A percentile compares a stretch with the other conserved stretches of the same genome.
phyloP scores from a whole-genome alignment of 2,797 vertebrate genomes.

The Falco biarmicus region DNA sequence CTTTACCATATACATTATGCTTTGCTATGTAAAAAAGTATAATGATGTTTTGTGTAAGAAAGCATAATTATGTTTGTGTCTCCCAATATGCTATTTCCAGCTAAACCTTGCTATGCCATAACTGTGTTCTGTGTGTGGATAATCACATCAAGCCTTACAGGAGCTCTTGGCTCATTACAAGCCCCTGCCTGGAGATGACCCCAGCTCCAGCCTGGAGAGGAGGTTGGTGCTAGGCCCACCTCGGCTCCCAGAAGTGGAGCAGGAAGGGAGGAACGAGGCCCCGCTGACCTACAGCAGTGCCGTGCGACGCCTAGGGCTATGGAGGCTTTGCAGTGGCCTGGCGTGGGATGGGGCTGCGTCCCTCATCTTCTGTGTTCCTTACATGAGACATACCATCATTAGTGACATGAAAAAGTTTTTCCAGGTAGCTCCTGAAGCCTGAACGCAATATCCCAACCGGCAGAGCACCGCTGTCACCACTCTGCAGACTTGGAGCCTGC shows the following conservation, averaged over 20 bases:
- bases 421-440: not conserved
- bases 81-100: not conserved
- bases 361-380: not conserved
- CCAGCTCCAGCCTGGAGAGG: not conserved
- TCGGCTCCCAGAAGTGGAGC: not conserved
- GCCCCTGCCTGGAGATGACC: not conserved
- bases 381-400: not conserved
- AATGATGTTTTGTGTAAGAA: not conserved
- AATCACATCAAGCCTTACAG: not conserved
- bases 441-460: not conserved
- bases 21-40: not conserved
- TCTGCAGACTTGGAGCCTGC: not conserved
- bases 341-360: not conserved
- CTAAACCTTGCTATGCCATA: not conserved
- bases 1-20: not conserved
- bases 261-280: not conserved
- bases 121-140: not conserved
- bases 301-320: no score
- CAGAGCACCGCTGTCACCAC: not conserved
- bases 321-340: not conserved
- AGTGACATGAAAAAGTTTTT: not conserved
- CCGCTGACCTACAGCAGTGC: not conserved
- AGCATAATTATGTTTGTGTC: not conserved
- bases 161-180: slow-evolving; percentile 2
- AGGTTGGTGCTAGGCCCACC: not conserved